Base-by-base conservation (phyloP, 2,113 vertebrate species). In the Sceloporus undulatus region DNA sequence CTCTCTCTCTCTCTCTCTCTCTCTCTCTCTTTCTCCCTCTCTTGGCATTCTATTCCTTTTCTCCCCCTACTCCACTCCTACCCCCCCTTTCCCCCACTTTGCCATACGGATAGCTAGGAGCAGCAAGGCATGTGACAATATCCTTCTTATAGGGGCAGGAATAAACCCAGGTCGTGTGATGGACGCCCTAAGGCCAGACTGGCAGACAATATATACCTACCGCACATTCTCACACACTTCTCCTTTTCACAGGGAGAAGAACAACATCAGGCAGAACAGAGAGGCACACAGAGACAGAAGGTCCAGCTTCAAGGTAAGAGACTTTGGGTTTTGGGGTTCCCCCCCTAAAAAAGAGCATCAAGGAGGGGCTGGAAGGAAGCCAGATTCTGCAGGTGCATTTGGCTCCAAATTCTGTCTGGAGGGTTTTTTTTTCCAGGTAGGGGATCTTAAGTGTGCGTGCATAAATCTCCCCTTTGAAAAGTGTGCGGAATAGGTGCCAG, bases 141-240 rank as follows among this genome's bases (percentile, higher is more conserved):
- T 91, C 92, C 95, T 93, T 94, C 95, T 94, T 95, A 93, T 95
- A 95, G 94, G 95, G 95, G 95, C 94, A 96, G 95, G 92, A 94
- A 94, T 91, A 94, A 93, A 93, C 91, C 93, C 94, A 93, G 94
- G 93, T 95, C 95, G 92, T 94, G 93, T 85, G 93, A 94, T 94
- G 94, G 95, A 94, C 94, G 94, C 96, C 95, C 95, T 96, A 95
- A 93, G 95, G 95, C 95, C 96, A 96, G 90, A 95, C 95, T 95
- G 92, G 94, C 94, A 95, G 95, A 95, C 95, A 94, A 96, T 95
- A 96, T 95, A 96, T 95, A 96, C 95, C 94, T 95, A 92, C 79
- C 82, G 92, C 95, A 92, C 56, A 82, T 92, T 93, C 93, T 93
- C 75, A 91, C 90, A 86, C 85, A 92, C 95, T 96, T 94, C 94